Conservation (phyloP, 2,888 invertebrate genomes). For the Acanthoscelides obtectus region DNA sequence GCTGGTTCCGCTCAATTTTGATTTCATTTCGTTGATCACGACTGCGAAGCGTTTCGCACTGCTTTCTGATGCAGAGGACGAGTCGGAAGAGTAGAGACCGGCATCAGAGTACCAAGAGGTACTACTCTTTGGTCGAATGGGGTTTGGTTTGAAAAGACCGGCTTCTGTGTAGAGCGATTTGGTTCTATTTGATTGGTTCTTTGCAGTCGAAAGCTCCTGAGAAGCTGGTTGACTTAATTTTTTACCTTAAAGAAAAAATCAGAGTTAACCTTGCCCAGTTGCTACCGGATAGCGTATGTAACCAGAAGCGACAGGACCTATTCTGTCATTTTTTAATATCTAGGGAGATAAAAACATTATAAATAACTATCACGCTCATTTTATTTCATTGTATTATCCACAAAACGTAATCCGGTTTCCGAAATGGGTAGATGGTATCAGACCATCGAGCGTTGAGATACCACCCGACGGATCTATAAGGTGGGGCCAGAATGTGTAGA, state of each 20-base stretch:
- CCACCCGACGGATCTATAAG: too few relatives aligned
- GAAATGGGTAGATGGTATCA: too few relatives aligned
- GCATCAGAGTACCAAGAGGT: conserved; percentile 71
- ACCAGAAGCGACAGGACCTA: too few relatives aligned
- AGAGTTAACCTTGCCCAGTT: too few relatives aligned
- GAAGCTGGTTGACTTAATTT: not conserved
- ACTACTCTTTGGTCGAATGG: conserved; percentile 49
- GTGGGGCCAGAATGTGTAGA: too few relatives aligned
- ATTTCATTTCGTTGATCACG: conserved; percentile 15
- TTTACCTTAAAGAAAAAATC: not conserved
- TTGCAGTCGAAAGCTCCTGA: not conserved
- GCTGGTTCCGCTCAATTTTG: conserved; percentile 12
- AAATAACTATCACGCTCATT: too few relatives aligned
- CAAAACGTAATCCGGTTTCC: too few relatives aligned
- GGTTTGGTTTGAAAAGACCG: conserved; percentile 27
- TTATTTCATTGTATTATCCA: too few relatives aligned
- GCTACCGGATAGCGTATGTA: too few relatives aligned
- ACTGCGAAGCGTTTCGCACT: not conserved
- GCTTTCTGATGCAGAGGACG: not conserved
- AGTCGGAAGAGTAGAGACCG: conserved; percentile 46
- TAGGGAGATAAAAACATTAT: too few relatives aligned
- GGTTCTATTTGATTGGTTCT: conserved; percentile 1
- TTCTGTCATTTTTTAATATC: too few relatives aligned
- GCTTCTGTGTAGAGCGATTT: conserved; percentile 29
- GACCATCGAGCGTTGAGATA: too few relatives aligned